Base-by-base conservation (phyloP, 2,888 invertebrate species). In the Morpho helenor region DNA sequence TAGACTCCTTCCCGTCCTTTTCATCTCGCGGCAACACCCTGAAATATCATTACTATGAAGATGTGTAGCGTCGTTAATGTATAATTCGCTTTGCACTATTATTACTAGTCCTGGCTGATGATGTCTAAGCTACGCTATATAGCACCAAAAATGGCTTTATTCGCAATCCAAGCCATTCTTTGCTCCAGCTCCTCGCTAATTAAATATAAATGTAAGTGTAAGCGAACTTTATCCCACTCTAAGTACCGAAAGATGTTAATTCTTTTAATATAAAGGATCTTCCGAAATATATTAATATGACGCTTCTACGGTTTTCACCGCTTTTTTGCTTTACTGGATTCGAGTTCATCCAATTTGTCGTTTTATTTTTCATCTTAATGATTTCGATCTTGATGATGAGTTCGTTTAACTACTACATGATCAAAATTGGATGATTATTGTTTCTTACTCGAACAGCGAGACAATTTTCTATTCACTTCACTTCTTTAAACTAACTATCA, bases 1-100 rank as follows among this genome's bases (percentile, higher is more conserved):
- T 96, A 68, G 95, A 95, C 74, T 95, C 96, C 83, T 96, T 96
- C 71, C 95, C 94, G 67, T 96, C 96, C 76, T 96, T 96, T 76
- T 96, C 96, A 77, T 96, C 96, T 74, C 96, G 95, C 62, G 96
- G 94, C 66, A 96, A 93, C 55, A 94, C 94, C 90, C 96, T 96
- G 82, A 46, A 66, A 66, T 45, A 45, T n/a, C 10, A 3, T 43
- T 43, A 8, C n/a, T 43, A 43, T 43, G 3, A 43, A n/a, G 8
- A 43, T 3, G 7, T 43, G 43, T 43, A 31, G 5, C 10, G 16
- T 60, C n/a, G 10, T 8, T 42, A 8, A 23, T 23, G 8, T 41
- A 48, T 22, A 57, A 10, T 50, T 59, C 48, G 42, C 45, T 46
- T 23, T 10, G 61, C 61, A 49, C 57, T 58, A 56, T 58, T 47